phyloP scores from a whole-genome alignment of 2,113 vertebrate genomes.

The Panthera leo region DNA sequence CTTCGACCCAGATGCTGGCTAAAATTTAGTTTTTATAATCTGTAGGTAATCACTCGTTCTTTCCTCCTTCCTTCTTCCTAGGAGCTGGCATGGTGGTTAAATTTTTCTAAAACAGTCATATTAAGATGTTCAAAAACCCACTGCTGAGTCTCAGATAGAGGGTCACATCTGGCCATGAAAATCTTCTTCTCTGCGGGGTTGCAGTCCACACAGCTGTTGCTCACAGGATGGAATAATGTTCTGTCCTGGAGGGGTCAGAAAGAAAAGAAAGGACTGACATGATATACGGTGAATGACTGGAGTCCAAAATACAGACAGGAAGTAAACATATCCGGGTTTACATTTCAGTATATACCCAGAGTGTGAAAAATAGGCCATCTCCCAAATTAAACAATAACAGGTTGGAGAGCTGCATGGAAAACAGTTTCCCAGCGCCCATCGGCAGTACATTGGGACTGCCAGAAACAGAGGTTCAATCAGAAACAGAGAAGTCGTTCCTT shows the following conservation, averaged over 20 bases:
- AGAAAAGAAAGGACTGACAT: constrained; percentile 53
- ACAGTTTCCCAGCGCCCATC: background rate
- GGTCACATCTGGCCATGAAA: constrained; percentile 95
- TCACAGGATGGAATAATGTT: constrained; percentile 92
- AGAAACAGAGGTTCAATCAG: background rate
- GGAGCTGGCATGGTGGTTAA: constrained; percentile 86
- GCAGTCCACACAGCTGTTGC: constrained; percentile 93
- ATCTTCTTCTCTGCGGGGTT: constrained; percentile 93
- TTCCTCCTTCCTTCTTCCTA: constrained; percentile 73
- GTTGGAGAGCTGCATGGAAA: background rate
- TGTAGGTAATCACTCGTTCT: constrained; percentile 51
- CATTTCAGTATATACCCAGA: background rate
- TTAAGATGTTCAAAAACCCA: constrained; percentile 95
- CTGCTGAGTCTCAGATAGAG: constrained; percentile 92
- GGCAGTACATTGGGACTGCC: background rate
- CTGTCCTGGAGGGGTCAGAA: constrained; percentile 87
- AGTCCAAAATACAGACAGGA: background rate
- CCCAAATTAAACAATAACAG: background rate
- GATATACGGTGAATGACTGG: background rate
- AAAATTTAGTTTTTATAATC: constrained; percentile 79
- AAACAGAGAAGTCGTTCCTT: background rate
- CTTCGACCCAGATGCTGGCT: constrained; percentile 83
- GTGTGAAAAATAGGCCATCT: background rate
- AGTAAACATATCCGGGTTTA: background rate
- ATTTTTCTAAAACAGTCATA: constrained; percentile 91